Base-by-base conservation (phyloP, 2,888 invertebrate species). In the Erpobdella octoculata region DNA sequence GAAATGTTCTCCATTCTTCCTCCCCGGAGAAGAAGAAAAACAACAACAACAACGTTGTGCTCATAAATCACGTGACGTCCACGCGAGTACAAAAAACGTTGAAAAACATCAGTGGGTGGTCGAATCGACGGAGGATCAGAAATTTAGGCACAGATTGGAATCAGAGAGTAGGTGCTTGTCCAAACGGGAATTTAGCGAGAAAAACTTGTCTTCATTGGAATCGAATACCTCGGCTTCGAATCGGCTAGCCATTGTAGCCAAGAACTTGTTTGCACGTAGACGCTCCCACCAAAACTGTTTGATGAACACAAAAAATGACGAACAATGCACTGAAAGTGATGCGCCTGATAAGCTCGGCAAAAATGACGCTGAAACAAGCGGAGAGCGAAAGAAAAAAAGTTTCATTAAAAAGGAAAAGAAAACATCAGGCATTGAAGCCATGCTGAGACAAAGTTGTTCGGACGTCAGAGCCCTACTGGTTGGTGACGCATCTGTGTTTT, bases 361-460 rank as follows among this genome's bases (percentile, higher is more conserved):
- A 64, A 64, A 64, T 8, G n/a, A 64, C 9, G 2, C n/a, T 28
- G 48, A 68, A 25, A n/a, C n/a, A 18, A 28, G 21, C n/a, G 48
- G 48, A 21, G 2, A 28, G 15, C 21, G 31, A n/a, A 68, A 68
- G 48, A 68, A 38, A 25, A 31, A 12, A 12, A 41, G 46, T 41
- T n/a, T n/a, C n/a, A n/a, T n/a, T n/a, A 58, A 62, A 35, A 31
- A 62, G 8, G n/a, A 62, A 35, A 28, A n/a, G 15, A 68, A 68
- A 46, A n/a, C 38, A 1, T 25, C 38, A 1, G 68, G 68, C 5
- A 68, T 68, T 15, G 68, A 68, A 68, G 68, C 68, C 21, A 41
- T 68, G 48, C 31, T 68, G 48, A 36, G 68, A 48, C 68, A 68
- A 33, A 68, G 68, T 68, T 68, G 68, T 46, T 36, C 41, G 25